Conservation (phyloP, 1,140 invertebrate species). For the Diachasmimorpha longicaudata region DNA sequence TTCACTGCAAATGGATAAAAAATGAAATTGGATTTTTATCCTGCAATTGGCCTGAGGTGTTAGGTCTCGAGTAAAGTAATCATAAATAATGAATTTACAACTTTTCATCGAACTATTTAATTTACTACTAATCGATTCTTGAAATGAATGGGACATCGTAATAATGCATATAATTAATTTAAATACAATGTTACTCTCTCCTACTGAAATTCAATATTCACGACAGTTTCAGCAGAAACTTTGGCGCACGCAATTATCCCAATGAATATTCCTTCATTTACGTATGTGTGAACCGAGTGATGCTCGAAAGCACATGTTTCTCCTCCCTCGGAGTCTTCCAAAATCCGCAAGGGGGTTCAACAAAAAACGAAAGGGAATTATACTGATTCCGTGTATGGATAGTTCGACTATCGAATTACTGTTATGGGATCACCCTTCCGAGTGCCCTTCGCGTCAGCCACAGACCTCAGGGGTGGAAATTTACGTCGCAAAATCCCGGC, state of each 20-base stretch:
- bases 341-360: neutral
- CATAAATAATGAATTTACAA: no score
- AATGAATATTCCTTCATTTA: neutral
- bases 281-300: neutral
- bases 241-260: neutral
- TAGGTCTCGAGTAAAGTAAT: no score
- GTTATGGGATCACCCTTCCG: conserved; percentile 31
- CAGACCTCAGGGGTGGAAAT: conserved; percentile 10
- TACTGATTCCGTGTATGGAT: conserved; percentile 24
- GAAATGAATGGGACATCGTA: no score
- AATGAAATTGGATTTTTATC: no score
- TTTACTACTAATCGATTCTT: no score
- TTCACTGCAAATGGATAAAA: no score
- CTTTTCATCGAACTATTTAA: no score
- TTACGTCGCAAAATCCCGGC: conserved; percentile 26
- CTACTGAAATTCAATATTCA: neutral
- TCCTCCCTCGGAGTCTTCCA: neutral
- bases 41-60: no score
- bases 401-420: conserved; percentile 26
- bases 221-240: no score
- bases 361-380: conserved; percentile 13
- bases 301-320: conserved; percentile 11
- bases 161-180: neutral
- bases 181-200: no score
- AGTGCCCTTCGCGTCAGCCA: conserved; percentile 13